Percentiles rank a stretch among this genome's conserved stretches.
Conservation (phyloP, 30 jellyfish, hydroid and myxozoan species). For the Morbakka virulenta region DNA sequence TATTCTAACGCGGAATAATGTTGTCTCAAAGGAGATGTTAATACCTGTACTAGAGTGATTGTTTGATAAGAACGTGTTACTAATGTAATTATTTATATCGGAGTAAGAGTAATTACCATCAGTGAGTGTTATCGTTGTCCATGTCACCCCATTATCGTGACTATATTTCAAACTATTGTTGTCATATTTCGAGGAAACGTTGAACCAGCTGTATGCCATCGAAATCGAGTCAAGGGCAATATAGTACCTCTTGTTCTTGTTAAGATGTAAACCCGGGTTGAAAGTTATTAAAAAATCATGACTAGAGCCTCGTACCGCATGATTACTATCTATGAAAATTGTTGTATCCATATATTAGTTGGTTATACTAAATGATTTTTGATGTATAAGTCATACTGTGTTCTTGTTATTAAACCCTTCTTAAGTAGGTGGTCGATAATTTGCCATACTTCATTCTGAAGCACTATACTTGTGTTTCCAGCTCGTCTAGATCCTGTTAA, state of each 20-base stretch:
- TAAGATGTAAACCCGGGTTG: neutral
- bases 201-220: constrained; percentile 11
- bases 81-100: neutral
- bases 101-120: neutral
- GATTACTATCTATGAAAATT: neutral
- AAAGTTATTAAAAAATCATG: constrained; percentile 8
- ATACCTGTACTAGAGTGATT: constrained; percentile 1
- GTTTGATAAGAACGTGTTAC: neutral
- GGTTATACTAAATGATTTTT: constrained; percentile 11
- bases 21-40: neutral
- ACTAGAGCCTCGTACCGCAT: neutral
- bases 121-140: no score
- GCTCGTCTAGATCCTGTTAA: constrained; percentile 11
- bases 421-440: constrained; percentile 9
- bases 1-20: neutral
- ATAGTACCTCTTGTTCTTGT: neutral
- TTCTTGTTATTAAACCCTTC: neutral
- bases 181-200: constrained; percentile 6
- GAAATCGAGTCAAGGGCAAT: constrained; percentile 12
- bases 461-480: neutral
- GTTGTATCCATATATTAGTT: constrained; percentile 6
- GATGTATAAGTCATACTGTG: neutral
- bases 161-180: constrained; percentile 7
- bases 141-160: constrained; percentile 17
- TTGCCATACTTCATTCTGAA: constrained; percentile 5